Conservation (phyloP, 2,888 invertebrate genomes). For the Agrochola lychnidis region DNA sequence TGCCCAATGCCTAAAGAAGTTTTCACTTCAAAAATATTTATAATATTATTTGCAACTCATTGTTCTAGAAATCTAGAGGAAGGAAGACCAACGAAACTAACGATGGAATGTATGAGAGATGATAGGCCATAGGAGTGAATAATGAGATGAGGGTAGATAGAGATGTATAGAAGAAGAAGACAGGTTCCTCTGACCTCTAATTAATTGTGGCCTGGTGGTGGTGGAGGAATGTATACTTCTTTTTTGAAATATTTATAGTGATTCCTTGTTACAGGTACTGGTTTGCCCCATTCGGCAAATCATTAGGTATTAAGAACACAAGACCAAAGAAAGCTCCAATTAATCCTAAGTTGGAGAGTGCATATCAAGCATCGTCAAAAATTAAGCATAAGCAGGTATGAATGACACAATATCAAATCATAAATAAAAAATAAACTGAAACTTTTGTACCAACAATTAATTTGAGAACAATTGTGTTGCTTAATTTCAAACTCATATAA, state of each 20-base stretch:
- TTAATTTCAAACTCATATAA: too few relatives aligned
- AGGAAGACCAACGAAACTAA: too few relatives aligned
- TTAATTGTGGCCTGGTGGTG: background rate
- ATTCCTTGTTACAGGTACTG: conserved; percentile 92
- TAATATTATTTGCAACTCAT: background rate
- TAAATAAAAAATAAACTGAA: background rate
- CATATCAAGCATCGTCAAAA: conserved; percentile 92
- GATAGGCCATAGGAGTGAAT: background rate
- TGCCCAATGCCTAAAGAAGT: too few relatives aligned
- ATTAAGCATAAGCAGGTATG: conserved; percentile 95
- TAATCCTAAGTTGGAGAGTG: conserved; percentile 94
- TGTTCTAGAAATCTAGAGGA: too few relatives aligned
- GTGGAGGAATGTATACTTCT: background rate
- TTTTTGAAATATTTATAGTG: background rate
- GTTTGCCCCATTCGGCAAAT: conserved; percentile 95
- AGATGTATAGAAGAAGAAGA: background rate
- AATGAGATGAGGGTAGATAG: background rate
- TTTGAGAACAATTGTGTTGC: too few relatives aligned
- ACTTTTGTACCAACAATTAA: too few relatives aligned
- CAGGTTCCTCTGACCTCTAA: background rate
- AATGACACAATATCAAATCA: conserved; percentile 14
- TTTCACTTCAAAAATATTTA: too few relatives aligned
- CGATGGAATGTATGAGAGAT: background rate
- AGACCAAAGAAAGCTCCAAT: conserved; percentile 94
- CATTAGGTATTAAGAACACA: conserved; percentile 95